A percentile compares a stretch with the other conserved stretches of the same genome.
These are phyloP conservation scores for Boloria euphrosyne DNA, from an alignment of 2,888 invertebrate species.

Conservation along the genomic window DNA sequence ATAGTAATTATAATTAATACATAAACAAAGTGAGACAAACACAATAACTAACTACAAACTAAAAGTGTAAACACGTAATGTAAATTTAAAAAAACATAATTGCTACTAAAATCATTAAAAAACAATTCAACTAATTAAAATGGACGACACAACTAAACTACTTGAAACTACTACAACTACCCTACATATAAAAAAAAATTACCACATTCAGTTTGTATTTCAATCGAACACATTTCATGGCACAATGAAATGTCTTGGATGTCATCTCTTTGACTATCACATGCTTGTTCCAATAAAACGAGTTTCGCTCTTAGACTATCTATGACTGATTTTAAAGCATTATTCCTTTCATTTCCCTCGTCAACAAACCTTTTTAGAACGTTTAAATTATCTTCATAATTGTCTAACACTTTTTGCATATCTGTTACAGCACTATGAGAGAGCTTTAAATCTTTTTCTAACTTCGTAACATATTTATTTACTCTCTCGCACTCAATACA, in stretches of 20 bases:
- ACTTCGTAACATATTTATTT: slow-evolving; percentile 49
- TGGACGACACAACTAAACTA: slow-evolving; percentile 22
- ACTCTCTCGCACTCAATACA: slow-evolving; percentile 59
- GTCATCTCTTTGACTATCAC: slow-evolving; percentile 50
- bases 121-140: slow-evolving; percentile 4
- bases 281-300: slow-evolving; percentile 52
- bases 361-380: slow-evolving; percentile 53
- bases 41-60: slow-evolving; percentile 4
- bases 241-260: slow-evolving; percentile 50
- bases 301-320: slow-evolving; percentile 56
- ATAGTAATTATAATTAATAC: too few species aligned
- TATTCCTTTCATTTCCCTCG: slow-evolving; percentile 57
- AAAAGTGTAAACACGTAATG: neutral
- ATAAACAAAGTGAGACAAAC: neutral
- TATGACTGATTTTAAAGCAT: slow-evolving; percentile 50
- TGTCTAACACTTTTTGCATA: slow-evolving; percentile 54
- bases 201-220: slow-evolving; percentile 57
- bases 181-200: slow-evolving; percentile 36
- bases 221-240: slow-evolving; percentile 48
- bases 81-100: neutral
- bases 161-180: slow-evolving; percentile 7
- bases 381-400: slow-evolving; percentile 60
- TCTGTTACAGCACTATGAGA: slow-evolving; percentile 50
- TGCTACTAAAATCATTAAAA: neutral
- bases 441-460: slow-evolving; percentile 54